Evolutionary conservation across 1,140 invertebrate genomes (phyloP).

Genomic region (Colletes latitarsis): DNA sequence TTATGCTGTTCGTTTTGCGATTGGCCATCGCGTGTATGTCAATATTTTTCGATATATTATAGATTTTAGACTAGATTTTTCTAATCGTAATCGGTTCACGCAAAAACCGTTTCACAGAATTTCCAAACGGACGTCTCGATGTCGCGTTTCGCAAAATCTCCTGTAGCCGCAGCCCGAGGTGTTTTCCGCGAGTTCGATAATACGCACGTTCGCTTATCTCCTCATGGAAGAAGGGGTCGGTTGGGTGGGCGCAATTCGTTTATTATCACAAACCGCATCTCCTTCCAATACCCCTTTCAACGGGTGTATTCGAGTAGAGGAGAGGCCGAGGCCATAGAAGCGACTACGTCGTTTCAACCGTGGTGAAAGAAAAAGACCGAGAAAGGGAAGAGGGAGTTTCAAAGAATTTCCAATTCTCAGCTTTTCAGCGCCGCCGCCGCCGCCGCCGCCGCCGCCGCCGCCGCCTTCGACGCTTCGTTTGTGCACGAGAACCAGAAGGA

Average conservation of each 20-base stretch:
- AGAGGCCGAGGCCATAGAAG: conserved; percentile 25
- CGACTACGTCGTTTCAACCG: conserved; percentile 20
- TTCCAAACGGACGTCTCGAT: not conserved
- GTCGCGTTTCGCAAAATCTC: not conserved
- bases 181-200: conserved; percentile 53
- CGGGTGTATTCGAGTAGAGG: conserved; percentile 32
- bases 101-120: too few species aligned
- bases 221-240: not conserved
- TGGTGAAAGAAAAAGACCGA: conserved; percentile 27
- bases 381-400: conserved; percentile 54
- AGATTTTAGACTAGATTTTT: too few species aligned
- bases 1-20: too few species aligned
- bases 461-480: conserved; percentile 61
- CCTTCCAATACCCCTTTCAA: conserved; percentile 54
- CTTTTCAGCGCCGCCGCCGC: conserved; percentile 64
- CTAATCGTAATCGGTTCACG: too few species aligned
- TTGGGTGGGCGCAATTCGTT: conserved; percentile 48
- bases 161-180: not conserved
- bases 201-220: conserved; percentile 56
- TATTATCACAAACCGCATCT: conserved; percentile 62
- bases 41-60: too few species aligned
- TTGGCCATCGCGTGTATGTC: too few species aligned
- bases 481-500: conserved; percentile 32
- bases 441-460: conserved; percentile 38
- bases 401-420: conserved; percentile 77